Evolutionary conservation across 2,113 vertebrate species (phyloP).

Genomic region (Bos indicus): DNA sequence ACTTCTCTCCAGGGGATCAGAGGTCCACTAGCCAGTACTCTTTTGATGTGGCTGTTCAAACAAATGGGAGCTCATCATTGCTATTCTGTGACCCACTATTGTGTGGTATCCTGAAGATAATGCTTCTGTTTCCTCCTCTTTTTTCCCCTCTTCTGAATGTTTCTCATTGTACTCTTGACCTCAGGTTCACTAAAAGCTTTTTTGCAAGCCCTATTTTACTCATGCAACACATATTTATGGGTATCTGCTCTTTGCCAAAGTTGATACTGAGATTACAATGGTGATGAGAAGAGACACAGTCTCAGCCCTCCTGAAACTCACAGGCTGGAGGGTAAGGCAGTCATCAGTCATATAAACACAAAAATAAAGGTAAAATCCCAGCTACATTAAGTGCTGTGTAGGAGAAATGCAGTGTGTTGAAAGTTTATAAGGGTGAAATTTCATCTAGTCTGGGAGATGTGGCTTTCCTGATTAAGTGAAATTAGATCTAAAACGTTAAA

Average conservation of each 20-base stretch:
- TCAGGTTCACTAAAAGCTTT: background rate
- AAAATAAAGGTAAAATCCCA: background rate
- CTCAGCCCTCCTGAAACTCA: background rate
- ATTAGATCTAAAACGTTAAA: background rate
- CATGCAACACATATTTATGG: background rate
- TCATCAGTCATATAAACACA: background rate
- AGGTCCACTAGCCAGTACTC: background rate
- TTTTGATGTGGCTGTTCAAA: background rate
- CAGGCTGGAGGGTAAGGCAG: background rate
- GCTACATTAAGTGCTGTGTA: background rate
- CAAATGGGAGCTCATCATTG: background rate
- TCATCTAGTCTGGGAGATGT: background rate
- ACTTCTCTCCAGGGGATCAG: background rate
- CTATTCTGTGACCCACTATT: background rate
- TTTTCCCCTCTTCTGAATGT: background rate
- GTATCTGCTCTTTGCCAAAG: background rate
- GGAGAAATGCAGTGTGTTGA: background rate
- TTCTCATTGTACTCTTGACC: background rate
- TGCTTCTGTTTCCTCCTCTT: background rate
- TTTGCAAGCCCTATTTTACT: background rate
- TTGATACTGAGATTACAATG: background rate
- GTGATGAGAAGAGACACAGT: background rate
- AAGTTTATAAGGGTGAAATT: background rate
- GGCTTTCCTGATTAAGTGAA: background rate
- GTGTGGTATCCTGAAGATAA: background rate